Conservation (phyloP, 2,797 vertebrate species). For the Sorex maritimensis region DNA sequence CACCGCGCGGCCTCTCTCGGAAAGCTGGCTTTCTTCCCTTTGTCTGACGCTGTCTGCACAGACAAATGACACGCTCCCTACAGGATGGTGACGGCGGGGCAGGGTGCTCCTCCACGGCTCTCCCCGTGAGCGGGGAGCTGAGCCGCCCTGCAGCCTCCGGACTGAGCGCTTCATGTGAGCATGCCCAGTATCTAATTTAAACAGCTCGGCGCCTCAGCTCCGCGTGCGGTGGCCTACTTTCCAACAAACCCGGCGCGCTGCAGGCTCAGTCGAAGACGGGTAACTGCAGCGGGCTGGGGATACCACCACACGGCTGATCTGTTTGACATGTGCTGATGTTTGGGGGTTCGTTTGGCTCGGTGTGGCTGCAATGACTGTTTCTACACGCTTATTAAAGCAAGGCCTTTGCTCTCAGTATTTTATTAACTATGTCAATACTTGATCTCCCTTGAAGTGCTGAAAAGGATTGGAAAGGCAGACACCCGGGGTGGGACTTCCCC, state of each 20-base stretch:
- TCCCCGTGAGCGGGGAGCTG: slow-evolving; percentile 76
- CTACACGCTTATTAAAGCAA: slow-evolving; percentile 76
- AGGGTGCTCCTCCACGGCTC: slow-evolving; percentile 71
- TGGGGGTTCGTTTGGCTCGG: slow-evolving; percentile 67
- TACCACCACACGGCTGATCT: slow-evolving; percentile 84
- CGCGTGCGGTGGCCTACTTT: slow-evolving; percentile 93
- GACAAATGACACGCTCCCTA: slow-evolving; percentile 76
- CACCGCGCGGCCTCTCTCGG: slow-evolving; percentile 82
- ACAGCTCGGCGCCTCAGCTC: slow-evolving; percentile 89
- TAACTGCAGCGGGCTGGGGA: slow-evolving; percentile 84
- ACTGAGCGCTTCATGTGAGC: slow-evolving; percentile 90
- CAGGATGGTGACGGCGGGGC: slow-evolving; percentile 82
- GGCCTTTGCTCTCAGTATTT: slow-evolving; percentile 76
- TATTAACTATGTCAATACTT: slow-evolving; percentile 73
- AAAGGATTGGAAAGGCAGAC: slow-evolving; percentile 64
- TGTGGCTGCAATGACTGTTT: slow-evolving; percentile 75
- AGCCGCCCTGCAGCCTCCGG: slow-evolving; percentile 82
- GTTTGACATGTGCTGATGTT: slow-evolving; percentile 73
- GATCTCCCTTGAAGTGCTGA: slow-evolving; percentile 61
- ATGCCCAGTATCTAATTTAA: slow-evolving; percentile 91
- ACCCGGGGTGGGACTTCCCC: background rate
- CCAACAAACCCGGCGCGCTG: slow-evolving; percentile 88
- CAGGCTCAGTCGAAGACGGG: slow-evolving; percentile 88
- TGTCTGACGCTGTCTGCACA: slow-evolving; percentile 78
- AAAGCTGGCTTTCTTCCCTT: slow-evolving; percentile 66